These are phyloP conservation scores for Syrphus vitripennis DNA, from an alignment of 2,888 invertebrate species.

Conservation along the genomic window DNA sequence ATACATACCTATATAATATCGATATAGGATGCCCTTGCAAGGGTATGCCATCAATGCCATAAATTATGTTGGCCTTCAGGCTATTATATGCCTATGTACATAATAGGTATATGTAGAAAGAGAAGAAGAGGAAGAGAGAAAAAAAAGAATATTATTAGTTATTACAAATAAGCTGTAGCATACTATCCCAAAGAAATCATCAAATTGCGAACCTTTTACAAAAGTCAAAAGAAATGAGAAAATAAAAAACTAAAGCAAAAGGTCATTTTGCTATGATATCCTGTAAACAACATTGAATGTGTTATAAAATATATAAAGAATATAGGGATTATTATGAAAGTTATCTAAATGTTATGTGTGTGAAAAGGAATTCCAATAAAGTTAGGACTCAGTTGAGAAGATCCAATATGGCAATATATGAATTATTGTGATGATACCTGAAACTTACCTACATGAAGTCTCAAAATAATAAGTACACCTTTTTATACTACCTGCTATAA, in stretches of 20 bases:
- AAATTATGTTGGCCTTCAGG: slow-evolving; percentile 66
- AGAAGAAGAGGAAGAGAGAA: not conserved
- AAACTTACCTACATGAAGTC: not conserved
- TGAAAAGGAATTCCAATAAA: slow-evolving; percentile 6
- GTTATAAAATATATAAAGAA: not conserved
- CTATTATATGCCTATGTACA: slow-evolving; percentile 33
- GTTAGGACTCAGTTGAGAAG: not conserved
- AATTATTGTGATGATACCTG: not conserved
- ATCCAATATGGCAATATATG: not conserved
- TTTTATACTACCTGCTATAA: not conserved
- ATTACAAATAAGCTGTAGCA: slow-evolving; percentile 6
- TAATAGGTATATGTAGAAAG: not conserved
- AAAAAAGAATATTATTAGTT: slow-evolving; percentile 3
- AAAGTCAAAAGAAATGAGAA: slow-evolving; percentile 47
- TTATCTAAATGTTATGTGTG: not conserved
- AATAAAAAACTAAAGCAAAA: not conserved
- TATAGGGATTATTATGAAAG: not conserved
- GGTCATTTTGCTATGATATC: slow-evolving; percentile 8
- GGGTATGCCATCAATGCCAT: slow-evolving; percentile 69
- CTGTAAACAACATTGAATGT: slow-evolving; percentile 44
- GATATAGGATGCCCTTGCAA: slow-evolving; percentile 50
- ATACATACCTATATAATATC: not conserved
- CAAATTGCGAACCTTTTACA: slow-evolving; percentile 56
- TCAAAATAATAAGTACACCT: not conserved
- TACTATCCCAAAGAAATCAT: slow-evolving; percentile 42